Evolutionary conservation across 2,888 invertebrate genomes (phyloP), one percentile per base, ranked within the genome.

Genomic region (Augiades crinisus): DNA sequence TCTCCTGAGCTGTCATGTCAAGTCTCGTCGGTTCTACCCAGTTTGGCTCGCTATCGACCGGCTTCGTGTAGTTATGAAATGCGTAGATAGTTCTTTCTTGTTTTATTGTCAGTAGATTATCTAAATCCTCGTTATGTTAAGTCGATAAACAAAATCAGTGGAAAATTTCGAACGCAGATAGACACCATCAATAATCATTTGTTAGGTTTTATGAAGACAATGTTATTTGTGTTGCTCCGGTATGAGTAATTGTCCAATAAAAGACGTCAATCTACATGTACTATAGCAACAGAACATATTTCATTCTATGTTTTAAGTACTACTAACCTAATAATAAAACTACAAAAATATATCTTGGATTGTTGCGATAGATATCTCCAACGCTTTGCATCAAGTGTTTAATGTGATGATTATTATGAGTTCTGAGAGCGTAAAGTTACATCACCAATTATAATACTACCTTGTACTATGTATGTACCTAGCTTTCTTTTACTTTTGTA

Each of bases 41-140:
- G 41, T 41, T 16, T 12, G 41, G 33, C 16, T 40, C 47, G 31
- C 12, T 49, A 49, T 49, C 49, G 49, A 49, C 49, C 49, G 49
- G 41, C 49, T 49, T 17, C 41, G 22, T 49, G 34, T 41, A 22
- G 34, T 49, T 41, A 38, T 34, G 34, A 24, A 49, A 34, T 41
- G 49, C 41, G 49, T 49, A 45, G 44, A 45, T 34, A 22, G 40
- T 33, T 33, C 22, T 49, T 14, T 49, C 31, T 22, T 7, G 16
- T 49, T 41, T 34, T 49, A 49, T 49, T 38, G 46, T 30, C 21
- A 19, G 14, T 14, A 19, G 22, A 22, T 22, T n/a, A 14, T 16
- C 12, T 12, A 33, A 22, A 22, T 47, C 2, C 30, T 30, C 7
- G 2, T 30, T 41, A 3, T 27, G 17, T 30, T 12, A 10, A 1